Conservation (phyloP, 2,113 vertebrate genomes). For the Hiodon tergisus region DNA sequence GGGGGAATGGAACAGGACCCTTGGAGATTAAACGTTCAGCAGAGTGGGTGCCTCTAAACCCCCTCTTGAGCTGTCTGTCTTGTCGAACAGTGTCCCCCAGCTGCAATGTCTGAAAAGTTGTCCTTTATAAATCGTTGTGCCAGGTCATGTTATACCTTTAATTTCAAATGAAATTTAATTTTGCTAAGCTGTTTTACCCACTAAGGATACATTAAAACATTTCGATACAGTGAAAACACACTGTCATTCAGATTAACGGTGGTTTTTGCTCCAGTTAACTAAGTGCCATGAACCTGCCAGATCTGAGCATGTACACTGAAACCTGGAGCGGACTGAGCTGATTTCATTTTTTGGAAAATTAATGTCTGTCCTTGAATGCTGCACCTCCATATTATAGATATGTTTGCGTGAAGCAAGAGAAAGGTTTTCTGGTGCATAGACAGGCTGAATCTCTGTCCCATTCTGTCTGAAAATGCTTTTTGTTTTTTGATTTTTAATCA, state of each 20-base stretch:
- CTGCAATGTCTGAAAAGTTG: background rate
- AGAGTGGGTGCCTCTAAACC: background rate
- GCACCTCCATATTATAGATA: background rate
- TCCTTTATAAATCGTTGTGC: background rate
- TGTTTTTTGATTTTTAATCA: background rate
- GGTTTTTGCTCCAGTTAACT: background rate
- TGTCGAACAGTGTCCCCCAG: slow-evolving; percentile 3
- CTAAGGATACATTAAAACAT: background rate
- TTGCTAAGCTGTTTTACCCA: background rate
- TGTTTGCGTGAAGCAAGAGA: background rate
- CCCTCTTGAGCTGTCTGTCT: too few relatives aligned
- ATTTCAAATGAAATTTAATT: background rate
- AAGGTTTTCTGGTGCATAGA: slow-evolving; percentile 5
- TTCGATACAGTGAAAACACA: background rate
- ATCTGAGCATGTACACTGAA: too few relatives aligned
- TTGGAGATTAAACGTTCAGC: slow-evolving; percentile 33
- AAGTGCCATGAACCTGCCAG: background rate
- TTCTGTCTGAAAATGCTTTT: too few relatives aligned
- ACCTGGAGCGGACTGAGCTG: too few relatives aligned
- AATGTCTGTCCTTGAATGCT: background rate
- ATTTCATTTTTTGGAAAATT: background rate
- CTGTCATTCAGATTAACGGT: background rate
- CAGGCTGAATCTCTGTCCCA: background rate
- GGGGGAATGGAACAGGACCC: slow-evolving; percentile 35
- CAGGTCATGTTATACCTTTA: background rate